Evolutionary conservation across 2,113 vertebrate genomes (phyloP).

Genomic region (Oenanthe oenanthe): DNA sequence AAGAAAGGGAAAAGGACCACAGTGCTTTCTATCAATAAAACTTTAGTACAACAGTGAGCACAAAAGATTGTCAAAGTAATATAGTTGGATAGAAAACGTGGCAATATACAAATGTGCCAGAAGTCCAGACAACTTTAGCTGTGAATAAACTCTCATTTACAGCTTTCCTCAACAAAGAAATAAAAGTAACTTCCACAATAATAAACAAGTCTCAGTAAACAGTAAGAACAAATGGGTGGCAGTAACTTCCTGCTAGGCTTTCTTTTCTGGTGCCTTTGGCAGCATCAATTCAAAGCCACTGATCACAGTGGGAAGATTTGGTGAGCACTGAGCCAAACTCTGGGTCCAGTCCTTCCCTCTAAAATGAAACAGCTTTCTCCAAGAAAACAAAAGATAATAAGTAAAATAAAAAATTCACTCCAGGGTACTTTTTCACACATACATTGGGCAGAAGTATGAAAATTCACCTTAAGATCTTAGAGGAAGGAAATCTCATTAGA

Average conservation of each 20-base stretch:
- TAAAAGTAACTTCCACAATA: neutral
- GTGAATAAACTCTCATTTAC: neutral
- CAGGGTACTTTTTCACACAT: neutral
- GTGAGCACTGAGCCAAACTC: neutral
- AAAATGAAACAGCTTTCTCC: neutral
- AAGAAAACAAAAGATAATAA: neutral
- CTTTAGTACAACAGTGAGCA: rapidly evolving
- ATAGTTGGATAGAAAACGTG: neutral
- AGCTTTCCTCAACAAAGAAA: neutral
- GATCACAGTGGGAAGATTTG: neutral
- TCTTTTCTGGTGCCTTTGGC: neutral
- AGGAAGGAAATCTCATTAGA: neutral
- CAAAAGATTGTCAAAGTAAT: neutral
- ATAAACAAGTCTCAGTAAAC: neutral
- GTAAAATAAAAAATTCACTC: neutral
- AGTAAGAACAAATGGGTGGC: neutral
- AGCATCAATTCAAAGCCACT: neutral
- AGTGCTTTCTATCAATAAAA: neutral
- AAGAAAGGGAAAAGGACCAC: neutral
- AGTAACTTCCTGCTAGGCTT: neutral
- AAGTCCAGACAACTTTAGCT: neutral
- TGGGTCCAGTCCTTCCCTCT: neutral
- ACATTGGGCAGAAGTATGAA: neutral
- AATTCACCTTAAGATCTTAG: neutral
- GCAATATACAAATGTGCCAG: neutral